Evolutionary conservation across 2,113 vertebrate genomes (phyloP).

Genomic region (Vombatus ursinus): DNA sequence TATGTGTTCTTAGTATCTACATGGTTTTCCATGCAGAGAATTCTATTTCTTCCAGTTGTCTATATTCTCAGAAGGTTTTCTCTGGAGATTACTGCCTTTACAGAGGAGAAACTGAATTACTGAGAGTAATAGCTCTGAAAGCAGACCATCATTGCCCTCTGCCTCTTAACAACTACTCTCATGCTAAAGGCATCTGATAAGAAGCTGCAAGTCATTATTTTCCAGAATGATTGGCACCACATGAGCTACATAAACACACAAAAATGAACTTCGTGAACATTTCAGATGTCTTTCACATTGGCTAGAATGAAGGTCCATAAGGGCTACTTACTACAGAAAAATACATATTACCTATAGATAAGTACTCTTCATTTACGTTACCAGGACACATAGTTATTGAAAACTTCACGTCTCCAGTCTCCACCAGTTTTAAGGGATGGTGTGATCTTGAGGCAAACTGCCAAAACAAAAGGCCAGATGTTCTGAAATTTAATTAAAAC

Average conservation of each 20-base stretch:
- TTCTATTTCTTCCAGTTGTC: not conserved
- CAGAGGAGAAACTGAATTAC: not conserved
- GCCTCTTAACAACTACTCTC: not conserved
- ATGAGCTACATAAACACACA: not conserved
- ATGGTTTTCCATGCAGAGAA: accelerated
- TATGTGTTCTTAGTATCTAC: not conserved
- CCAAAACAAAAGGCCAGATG: conserved; percentile 68
- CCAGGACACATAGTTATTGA: conserved; percentile 15
- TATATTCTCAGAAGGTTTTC: not conserved
- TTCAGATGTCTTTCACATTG: not conserved
- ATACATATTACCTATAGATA: not conserved
- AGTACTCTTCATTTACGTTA: conserved; percentile 14
- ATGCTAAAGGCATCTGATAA: not conserved
- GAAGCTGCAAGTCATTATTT: not conserved
- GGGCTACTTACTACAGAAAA: conserved; percentile 24
- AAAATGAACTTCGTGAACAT: not conserved
- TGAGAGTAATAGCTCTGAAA: not conserved
- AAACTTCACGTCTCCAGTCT: conserved; percentile 28
- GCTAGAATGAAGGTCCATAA: not conserved
- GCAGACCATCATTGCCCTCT: not conserved
- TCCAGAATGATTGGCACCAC: not conserved
- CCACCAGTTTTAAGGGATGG: conserved; percentile 50
- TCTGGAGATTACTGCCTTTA: not conserved
- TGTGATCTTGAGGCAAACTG: conserved; percentile 45
- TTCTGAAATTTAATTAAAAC: conserved; percentile 71